A percentile compares a stretch with the other conserved stretches of the same genome.
These are phyloP conservation scores for Conger conger DNA, from an alignment of 2,113 vertebrate species.

Conservation along the genomic window DNA sequence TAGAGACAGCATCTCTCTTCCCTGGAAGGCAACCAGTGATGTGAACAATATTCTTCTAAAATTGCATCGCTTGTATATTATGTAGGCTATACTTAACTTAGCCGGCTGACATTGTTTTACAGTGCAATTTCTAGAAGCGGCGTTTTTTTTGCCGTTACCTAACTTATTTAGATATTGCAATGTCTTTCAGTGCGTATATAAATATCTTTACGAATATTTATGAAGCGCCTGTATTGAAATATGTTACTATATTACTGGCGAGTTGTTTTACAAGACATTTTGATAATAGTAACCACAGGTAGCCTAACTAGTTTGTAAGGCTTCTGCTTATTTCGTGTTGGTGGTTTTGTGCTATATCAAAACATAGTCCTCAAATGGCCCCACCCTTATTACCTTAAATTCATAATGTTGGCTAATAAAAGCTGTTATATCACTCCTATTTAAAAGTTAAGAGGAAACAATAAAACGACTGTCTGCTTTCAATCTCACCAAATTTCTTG, in stretches of 20 bases:
- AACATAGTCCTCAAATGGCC: not conserved
- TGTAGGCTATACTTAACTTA: not conserved
- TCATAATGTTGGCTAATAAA: not conserved
- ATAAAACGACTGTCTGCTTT: not conserved
- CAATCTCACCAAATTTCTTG: not conserved
- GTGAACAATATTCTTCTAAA: not conserved
- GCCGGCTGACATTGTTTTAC: not conserved
- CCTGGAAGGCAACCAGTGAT: not conserved
- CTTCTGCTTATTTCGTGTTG: not conserved
- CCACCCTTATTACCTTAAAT: constrained; percentile 10
- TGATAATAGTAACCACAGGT: not conserved
- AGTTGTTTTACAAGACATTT: not conserved
- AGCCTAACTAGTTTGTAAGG: not conserved
- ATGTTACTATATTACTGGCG: not conserved
- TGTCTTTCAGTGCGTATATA: not conserved
- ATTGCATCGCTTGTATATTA: not conserved
- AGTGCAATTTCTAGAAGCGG: not conserved
- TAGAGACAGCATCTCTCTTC: not conserved
- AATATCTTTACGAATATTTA: not conserved
- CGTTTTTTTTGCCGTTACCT: not conserved
- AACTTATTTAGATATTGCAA: not conserved
- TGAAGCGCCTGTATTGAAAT: not conserved
- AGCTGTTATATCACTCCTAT: not conserved
- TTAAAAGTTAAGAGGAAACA: not conserved
- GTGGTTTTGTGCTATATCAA: not conserved